Evolutionary conservation across 1,140 invertebrate genomes (phyloP), one percentile per base, ranked within the genome.

Genomic region (Heliothis virescens): DNA sequence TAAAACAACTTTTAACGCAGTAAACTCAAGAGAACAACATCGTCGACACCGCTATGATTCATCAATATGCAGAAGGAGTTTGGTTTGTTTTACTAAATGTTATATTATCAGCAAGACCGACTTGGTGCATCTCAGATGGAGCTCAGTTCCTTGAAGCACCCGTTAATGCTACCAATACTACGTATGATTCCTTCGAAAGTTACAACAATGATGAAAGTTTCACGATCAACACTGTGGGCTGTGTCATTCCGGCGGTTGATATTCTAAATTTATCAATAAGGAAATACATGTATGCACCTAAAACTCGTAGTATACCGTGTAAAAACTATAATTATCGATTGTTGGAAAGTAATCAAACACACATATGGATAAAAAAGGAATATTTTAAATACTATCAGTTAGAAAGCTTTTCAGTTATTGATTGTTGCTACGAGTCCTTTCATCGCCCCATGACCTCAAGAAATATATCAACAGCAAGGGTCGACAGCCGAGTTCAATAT

Each of bases 401-500:
- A 21, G 2, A 21, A 5, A 26, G 47, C 15, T 34, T 26, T 60
- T 74, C 71, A 48, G 47, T 47, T n/a, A 18, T 74, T 47, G 15
- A 47, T 3, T 74, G 71, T 48, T 74, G 71, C 13, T 74, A 74
- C 47, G 15, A 16, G 48, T 60, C 71, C 34, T 74, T 74, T 13
- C 52, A 74, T 15, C n/a, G 29, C 11, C 15, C 53, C 13, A 11
- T 11, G 21, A 21, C 53, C 12, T 0, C 34, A 48, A 52, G 1
- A 57, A 74, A 57, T 3, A 13, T 47, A 47, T 16, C 52, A 15
- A 1, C n/a, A 1, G 18, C 13, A n/a, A 3, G 1, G 9, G 12
- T 50, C 4, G 41, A 67, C 16, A 47, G 12, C 13, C 21, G 18
- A 53, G 18, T 74, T n/a, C n/a, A 47, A 16, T 74, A 59, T 16